These are phyloP conservation scores for Pogonocherus hispidulus DNA, from an alignment of 2,888 invertebrate species.

Conservation along the genomic window DNA sequence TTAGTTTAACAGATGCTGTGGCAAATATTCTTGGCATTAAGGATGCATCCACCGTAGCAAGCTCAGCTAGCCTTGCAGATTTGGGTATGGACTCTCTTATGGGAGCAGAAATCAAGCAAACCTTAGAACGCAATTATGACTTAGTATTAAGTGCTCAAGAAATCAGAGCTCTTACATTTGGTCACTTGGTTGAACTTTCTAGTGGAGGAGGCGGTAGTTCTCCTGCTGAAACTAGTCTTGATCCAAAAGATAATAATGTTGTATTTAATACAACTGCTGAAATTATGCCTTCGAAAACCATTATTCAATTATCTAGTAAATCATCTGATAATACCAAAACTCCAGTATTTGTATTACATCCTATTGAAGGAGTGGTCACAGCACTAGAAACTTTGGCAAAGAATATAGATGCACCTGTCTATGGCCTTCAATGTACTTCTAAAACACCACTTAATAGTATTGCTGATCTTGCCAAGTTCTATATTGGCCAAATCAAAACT, in stretches of 20 bases:
- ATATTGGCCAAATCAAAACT: conserved; percentile 80
- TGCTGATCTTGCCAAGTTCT: conserved; percentile 79
- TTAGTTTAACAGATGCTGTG: conserved; percentile 82
- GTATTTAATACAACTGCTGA: conserved; percentile 70
- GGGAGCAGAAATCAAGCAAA: conserved; percentile 99
- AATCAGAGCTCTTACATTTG: conserved; percentile 88
- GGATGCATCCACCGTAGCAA: conserved; percentile 84
- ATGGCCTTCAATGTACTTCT: conserved; percentile 90
- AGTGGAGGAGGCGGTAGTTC: conserved; percentile 53
- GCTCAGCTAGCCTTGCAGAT: conserved; percentile 87
- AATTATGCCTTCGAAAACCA: conserved; percentile 81
- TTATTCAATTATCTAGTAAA: conserved; percentile 79
- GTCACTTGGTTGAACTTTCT: conserved; percentile 76
- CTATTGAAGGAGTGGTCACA: conserved; percentile 89
- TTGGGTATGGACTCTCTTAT: conserved; percentile 98
- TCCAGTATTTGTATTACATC: conserved; percentile 83
- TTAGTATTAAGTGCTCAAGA: conserved; percentile 91
- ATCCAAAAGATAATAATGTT: conserved; percentile 69
- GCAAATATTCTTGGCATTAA: conserved; percentile 93
- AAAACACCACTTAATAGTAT: conserved; percentile 83
- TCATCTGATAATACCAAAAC: conserved; percentile 63
- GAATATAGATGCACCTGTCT: conserved; percentile 82
- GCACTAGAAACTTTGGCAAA: conserved; percentile 80
- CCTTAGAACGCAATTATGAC: conserved; percentile 93
- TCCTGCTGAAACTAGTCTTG: conserved; percentile 46